Evolutionary conservation across 2,797 vertebrate genomes (phyloP), one percentile per base, ranked within the genome.

Genomic region (Labroides dimidiatus): DNA sequence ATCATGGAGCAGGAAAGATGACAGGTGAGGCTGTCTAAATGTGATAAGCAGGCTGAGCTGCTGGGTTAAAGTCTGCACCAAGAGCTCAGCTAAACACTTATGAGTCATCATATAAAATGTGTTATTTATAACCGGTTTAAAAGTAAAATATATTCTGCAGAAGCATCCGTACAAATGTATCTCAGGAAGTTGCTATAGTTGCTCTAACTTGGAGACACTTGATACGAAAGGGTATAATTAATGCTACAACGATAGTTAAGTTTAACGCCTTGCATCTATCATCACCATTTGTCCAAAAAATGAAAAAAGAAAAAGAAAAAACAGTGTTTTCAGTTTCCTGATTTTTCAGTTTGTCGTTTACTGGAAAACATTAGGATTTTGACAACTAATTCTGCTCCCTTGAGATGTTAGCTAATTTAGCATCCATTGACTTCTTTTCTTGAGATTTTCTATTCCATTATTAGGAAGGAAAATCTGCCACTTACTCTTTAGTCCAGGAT

Each of bases 41-140:
- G 39, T 75, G 70, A 74, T 78, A 77, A 76, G 68, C 55, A 56
- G 75, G 42, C 63, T 74, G 72, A 68, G 75, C 36, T 44, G 63
- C 72, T 62, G 69, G 45, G 59, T 62, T 64, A 39, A 20, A 63
- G 51, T 58, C 53, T 62, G 44, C 30, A 48, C 43, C 2, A 9
- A 58, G 24, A 58, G 15, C 45, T 70, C 69, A 48, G 55, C 54
- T 77, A 58, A 64, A 65, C 55, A 60, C 62, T 51, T 20, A 49
- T 69, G 65, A 64, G 45, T 84, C 69, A 80, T 69, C 50, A 42
- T 21, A 17, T 49, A 17, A 67, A 55, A 73, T 49, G 24, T 52
- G 41, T 65, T 19, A 56, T 69, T 62, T 69, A 44, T 53, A 64
- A 66, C 39, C 1, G 37, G 52, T 45, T 73, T 36, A 48, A 33